Base-by-base conservation (phyloP, 2,113 vertebrate genomes). In the Malurus alboscapulatus region DNA sequence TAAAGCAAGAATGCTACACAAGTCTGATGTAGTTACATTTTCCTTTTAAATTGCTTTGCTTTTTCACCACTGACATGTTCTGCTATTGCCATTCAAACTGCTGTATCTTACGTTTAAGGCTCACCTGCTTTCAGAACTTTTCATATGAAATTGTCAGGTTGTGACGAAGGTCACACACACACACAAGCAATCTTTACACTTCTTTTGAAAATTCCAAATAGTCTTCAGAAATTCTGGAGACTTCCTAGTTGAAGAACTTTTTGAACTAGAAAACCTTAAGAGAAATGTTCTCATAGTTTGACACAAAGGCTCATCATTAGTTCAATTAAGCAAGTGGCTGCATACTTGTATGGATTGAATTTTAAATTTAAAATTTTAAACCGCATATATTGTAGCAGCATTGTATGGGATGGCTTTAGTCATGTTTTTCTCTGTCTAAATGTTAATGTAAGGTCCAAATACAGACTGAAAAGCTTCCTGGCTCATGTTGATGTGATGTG, bases 401-500 rank as follows among this genome's bases (percentile, higher is more conserved):
- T 75, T n/a, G 59, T 77, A 67, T 38, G 38, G 63, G 75, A 83
- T 87, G 71, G 85, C 24, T 62, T 76, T 68, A 72, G 83, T 81
- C 19, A 58, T 55, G 71, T 87, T 94, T 84, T 88, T 48, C 80
- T 76, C 90, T 58, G 62, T 85, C 82, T 67, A n/a, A 65, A 57
- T 89, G 38, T 88, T 73, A 71, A 55, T 69, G 61, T 74, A 81
- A 92, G 80, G 88, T 87, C 78, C 83, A 57, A 24, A 38, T n/a
- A 55, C 44, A 48, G 58, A 93, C 91, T 80, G 95, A 96, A 88
- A 94, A 87, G 51, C 55, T 84, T 84, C 90, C 71, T 92, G 92
- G 61, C 84, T 97, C 69, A 81, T 92, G 77, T 94, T 96, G 69
- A 95, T 97, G 94, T 96, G 93, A 96, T 93, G 69, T 87, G 91